Evolutionary conservation across 2,113 vertebrate species (phyloP).

Genomic region (Crotalus viridis): DNA sequence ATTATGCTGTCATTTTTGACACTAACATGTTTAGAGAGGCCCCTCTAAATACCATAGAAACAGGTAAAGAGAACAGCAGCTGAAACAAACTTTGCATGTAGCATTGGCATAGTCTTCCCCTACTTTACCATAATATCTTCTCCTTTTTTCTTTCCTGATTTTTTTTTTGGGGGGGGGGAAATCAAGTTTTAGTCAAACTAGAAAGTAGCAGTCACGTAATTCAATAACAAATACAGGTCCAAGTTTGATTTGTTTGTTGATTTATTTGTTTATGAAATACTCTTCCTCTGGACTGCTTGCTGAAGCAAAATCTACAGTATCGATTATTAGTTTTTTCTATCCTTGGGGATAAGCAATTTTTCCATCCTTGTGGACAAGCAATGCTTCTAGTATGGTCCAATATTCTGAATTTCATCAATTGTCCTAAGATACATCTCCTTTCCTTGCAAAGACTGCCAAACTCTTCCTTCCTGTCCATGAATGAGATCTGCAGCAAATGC

Average conservation of each 20-base stretch:
- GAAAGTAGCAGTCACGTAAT: not conserved
- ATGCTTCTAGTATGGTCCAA: slow-evolving; percentile 3
- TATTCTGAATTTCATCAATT: not conserved
- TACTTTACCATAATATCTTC: not conserved
- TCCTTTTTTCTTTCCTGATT: not conserved
- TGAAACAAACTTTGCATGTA: not conserved
- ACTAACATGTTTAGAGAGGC: not conserved
- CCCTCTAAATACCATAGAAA: not conserved
- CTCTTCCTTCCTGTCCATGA: not conserved
- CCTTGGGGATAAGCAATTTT: not conserved
- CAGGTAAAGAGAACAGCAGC: not conserved
- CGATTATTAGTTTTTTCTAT: not conserved
- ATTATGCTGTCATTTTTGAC: not conserved
- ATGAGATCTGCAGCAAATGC: not conserved
- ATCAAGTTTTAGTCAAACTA: not conserved
- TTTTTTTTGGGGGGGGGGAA: too few relatives aligned
- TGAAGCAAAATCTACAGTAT: not conserved
- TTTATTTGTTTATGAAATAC: not conserved
- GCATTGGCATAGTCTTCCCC: not conserved
- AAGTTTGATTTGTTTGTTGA: not conserved
- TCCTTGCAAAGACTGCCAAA: not conserved
- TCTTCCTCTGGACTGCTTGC: not conserved
- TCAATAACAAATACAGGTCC: not conserved
- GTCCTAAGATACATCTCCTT: not conserved
- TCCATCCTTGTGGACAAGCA: slow-evolving; percentile 36